These are phyloP conservation scores for Phymanthus crucifer DNA, from an alignment of 92 coral and sea anemone genomes.

Conservation along the genomic window DNA sequence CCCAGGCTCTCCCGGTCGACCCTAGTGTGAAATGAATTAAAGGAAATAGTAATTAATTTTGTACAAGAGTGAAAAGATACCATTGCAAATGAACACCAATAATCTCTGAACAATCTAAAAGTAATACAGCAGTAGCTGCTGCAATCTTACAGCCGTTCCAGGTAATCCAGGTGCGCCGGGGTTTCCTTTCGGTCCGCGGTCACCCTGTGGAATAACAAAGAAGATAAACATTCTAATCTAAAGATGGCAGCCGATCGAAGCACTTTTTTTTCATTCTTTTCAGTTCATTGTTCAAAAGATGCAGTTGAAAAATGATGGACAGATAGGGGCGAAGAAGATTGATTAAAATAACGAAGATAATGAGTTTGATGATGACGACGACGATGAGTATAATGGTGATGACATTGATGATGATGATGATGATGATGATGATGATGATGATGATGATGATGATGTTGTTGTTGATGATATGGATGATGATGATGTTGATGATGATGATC, in stretches of 20 bases:
- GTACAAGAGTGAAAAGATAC: too few species aligned
- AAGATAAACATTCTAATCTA: not conserved
- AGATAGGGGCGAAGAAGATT: too few species aligned
- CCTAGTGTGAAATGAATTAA: conserved; percentile 38
- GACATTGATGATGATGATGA: too few species aligned
- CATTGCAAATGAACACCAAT: not conserved
- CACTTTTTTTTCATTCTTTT: not conserved
- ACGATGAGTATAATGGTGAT: too few species aligned
- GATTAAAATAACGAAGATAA: too few species aligned
- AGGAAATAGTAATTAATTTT: not conserved
- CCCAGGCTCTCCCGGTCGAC: conserved; percentile 85
- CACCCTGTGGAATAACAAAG: conserved; percentile 52
- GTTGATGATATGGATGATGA: too few species aligned
- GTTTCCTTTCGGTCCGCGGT: conserved; percentile 84
- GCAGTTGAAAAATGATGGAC: too few species aligned
- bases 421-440: too few species aligned
- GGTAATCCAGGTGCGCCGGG: conserved; percentile 70
- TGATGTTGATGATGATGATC: too few species aligned
- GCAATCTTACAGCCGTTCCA: conserved; percentile 73
- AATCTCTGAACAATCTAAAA: not conserved
- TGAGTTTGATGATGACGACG: too few species aligned
- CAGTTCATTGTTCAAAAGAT: too few species aligned
- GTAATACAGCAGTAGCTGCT: not conserved
- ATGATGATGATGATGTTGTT: too few species aligned
- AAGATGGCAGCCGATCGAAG: not conserved